Percentiles rank a stretch among this genome's conserved stretches.
These are phyloP conservation scores for Drosophila paracracens DNA, from an alignment of 2,888 invertebrate species.

Conservation along the genomic window DNA sequence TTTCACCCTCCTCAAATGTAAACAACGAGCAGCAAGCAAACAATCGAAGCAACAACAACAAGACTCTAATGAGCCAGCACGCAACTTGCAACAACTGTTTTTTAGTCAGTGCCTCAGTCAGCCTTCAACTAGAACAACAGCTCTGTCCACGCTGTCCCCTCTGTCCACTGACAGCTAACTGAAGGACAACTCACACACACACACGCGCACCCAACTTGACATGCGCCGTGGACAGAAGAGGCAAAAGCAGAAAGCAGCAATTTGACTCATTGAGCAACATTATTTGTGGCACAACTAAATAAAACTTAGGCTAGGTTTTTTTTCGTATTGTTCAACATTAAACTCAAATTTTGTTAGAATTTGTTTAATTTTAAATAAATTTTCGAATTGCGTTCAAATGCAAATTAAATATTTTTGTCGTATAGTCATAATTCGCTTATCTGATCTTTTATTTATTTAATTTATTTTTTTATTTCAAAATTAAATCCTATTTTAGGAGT, in stretches of 20 bases:
- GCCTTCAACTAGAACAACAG: constrained; percentile 5
- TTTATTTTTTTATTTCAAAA: too few species aligned
- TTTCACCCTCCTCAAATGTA: not conserved
- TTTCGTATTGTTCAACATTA: not conserved
- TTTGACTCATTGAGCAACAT: constrained; percentile 18
- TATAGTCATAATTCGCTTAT: too few species aligned
- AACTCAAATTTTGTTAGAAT: not conserved
- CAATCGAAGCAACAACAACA: constrained; percentile 22
- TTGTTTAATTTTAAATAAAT: not conserved
- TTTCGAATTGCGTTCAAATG: not conserved
- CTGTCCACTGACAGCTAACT: constrained; percentile 66
- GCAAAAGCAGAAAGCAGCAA: constrained; percentile 17
- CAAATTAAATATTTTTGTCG: too few species aligned
- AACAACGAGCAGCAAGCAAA: constrained; percentile 23
- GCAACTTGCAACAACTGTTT: constrained; percentile 60
- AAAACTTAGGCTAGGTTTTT: not conserved
- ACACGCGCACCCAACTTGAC: constrained; percentile 45
- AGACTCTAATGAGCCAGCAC: constrained; percentile 70
- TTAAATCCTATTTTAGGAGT: too few species aligned
- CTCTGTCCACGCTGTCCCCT: constrained; percentile 4
- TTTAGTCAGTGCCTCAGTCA: constrained; percentile 30
- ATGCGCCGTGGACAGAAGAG: constrained; percentile 32
- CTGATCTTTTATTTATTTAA: too few species aligned
- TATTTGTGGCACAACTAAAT: not conserved
- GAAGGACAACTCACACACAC: constrained; percentile 62